phyloP scores from a whole-genome alignment of 2,888 invertebrate species.

The Chromoteleia sp. region DNA sequence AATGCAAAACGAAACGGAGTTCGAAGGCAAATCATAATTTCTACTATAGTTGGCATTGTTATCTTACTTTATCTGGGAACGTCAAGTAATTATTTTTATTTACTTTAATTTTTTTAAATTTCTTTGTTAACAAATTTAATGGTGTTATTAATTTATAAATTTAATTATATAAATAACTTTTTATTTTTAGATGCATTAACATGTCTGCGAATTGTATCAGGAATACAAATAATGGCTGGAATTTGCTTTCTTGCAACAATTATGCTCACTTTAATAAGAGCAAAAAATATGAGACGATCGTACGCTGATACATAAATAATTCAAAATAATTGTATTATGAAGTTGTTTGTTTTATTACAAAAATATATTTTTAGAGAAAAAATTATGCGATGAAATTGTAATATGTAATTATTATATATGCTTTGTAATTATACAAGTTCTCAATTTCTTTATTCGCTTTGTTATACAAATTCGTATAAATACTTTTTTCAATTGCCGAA shows the following conservation, averaged over 20 bases:
- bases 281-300: neutral
- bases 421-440: too few relatives aligned
- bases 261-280: constrained; percentile 9
- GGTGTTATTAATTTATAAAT: neutral
- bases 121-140: neutral
- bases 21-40: constrained; percentile 53
- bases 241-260: constrained; percentile 26
- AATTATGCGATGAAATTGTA: neutral
- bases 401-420: too few relatives aligned
- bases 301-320: constrained; percentile 4
- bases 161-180: constrained; percentile 1
- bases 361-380: neutral
- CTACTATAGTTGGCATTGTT: constrained; percentile 35
- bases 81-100: constrained; percentile 47
- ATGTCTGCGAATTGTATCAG: constrained; percentile 39
- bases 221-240: constrained; percentile 43
- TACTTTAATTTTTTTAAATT: neutral
- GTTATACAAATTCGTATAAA: too few relatives aligned
- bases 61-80: constrained; percentile 50
- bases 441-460: too few relatives aligned
- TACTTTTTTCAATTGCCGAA: too few relatives aligned
- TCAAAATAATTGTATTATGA: neutral
- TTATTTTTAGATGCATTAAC: constrained; percentile 50
- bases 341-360: neutral
- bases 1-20: constrained; percentile 17